Conservation (phyloP, 2,113 vertebrate genomes). For the Myrmophylax atrothorax region DNA sequence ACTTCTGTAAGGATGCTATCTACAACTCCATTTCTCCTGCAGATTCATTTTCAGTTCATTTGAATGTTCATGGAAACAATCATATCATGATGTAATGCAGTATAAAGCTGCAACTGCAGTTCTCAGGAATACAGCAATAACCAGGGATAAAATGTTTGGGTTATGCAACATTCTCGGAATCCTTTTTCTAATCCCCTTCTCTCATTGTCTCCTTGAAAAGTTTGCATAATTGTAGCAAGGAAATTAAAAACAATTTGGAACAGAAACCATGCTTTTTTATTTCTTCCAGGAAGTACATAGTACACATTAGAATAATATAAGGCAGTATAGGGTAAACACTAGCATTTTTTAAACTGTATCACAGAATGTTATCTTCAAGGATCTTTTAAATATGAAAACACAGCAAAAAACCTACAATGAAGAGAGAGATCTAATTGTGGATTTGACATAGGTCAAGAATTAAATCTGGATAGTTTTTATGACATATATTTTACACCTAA, state of each 20-base stretch:
- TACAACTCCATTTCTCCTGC: not conserved
- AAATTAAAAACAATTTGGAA: not conserved
- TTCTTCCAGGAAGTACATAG: not conserved
- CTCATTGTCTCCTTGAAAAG: not conserved
- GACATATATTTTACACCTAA: not conserved
- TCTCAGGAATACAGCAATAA: not conserved
- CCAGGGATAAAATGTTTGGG: not conserved
- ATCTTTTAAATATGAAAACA: not conserved
- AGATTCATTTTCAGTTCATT: not conserved
- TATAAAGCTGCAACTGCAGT: not conserved
- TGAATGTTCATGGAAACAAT: constrained; percentile 3
- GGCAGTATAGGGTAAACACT: not conserved
- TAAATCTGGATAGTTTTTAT: not conserved
- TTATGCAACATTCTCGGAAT: not conserved
- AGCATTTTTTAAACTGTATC: not conserved
- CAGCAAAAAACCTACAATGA: not conserved
- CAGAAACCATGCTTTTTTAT: not conserved
- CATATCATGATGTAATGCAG: not conserved
- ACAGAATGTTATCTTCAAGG: not conserved
- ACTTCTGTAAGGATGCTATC: not conserved
- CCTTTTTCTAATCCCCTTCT: not conserved
- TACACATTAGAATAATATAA: not conserved
- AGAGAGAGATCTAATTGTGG: not conserved
- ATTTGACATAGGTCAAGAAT: not conserved
- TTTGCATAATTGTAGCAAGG: not conserved